phyloP scores from a whole-genome alignment of 2,113 vertebrate species.

The Paraplagusia blochii region DNA sequence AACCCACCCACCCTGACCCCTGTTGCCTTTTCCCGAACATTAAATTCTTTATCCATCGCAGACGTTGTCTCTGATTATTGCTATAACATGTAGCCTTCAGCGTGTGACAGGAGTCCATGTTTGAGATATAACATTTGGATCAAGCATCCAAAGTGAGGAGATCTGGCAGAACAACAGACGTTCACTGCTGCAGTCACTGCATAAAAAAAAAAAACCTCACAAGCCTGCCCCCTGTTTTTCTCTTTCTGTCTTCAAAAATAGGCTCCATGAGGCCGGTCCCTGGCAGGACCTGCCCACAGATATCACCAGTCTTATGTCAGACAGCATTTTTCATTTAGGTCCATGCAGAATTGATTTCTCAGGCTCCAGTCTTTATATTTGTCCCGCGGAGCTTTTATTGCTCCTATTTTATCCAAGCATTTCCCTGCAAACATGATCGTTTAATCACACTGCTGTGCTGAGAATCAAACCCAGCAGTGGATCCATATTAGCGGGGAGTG shows the following conservation, averaged over 20 bases:
- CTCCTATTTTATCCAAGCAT: conserved; percentile 1
- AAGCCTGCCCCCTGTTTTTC: conserved; percentile 26
- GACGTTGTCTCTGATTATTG: conserved; percentile 49
- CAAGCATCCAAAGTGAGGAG: conserved; percentile 38
- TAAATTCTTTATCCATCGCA: conserved; percentile 50
- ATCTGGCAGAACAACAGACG: conserved; percentile 51
- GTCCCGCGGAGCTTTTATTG: conserved; percentile 37
- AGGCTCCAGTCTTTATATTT: conserved; percentile 37
- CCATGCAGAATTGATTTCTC: conserved; percentile 43
- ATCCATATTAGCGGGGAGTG: conserved; percentile 2
- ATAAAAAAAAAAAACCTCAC: conserved; percentile 33
- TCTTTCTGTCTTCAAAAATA: conserved; percentile 43
- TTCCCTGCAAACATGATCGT: conserved; percentile 3
- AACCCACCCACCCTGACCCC: no score
- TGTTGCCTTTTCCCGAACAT: conserved; percentile 32
- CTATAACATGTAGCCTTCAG: conserved; percentile 39
- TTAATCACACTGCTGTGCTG: not conserved
- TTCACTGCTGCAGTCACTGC: conserved; percentile 28
- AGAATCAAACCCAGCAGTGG: not conserved
- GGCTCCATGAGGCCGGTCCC: conserved; percentile 39
- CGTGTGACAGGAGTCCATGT: conserved; percentile 48
- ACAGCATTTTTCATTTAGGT: conserved; percentile 40
- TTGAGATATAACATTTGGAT: conserved; percentile 47
- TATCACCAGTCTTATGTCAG: conserved; percentile 43
- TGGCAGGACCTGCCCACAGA: conserved; percentile 28